These are phyloP conservation scores for Myoxocephalus aenaeus DNA, from an alignment of 2,797 vertebrate species.

Conservation along the genomic window DNA sequence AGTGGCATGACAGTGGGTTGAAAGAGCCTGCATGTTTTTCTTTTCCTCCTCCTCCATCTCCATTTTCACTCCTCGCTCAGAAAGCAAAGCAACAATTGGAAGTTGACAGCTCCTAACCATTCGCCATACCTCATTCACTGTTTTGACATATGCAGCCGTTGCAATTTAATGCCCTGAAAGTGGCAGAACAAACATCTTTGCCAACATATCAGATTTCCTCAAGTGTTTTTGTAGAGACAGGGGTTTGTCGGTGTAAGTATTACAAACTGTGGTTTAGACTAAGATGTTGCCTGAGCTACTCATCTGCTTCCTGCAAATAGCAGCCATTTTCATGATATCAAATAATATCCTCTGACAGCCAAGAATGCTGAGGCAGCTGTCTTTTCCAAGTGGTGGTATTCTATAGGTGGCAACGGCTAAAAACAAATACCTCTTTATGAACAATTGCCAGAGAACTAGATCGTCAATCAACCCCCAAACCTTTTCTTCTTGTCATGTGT, in stretches of 20 bases:
- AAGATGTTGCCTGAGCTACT: constrained; percentile 25
- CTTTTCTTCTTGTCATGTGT: constrained; percentile 53
- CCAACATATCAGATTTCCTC: constrained; percentile 66
- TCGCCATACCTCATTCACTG: constrained; percentile 74
- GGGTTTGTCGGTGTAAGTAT: constrained; percentile 21
- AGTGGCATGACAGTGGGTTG: constrained; percentile 83
- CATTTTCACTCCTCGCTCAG: constrained; percentile 69
- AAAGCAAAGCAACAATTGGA: constrained; percentile 79
- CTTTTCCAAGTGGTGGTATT: constrained; percentile 15
- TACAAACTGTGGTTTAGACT: constrained; percentile 39
- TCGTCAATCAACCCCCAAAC: constrained; percentile 44
- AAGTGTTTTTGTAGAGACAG: constrained; percentile 58
- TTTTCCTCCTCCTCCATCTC: constrained; percentile 73
- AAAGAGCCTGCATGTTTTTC: constrained; percentile 82
- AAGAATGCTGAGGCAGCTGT: constrained; percentile 40
- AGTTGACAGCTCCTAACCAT: constrained; percentile 75
- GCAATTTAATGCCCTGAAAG: constrained; percentile 68
- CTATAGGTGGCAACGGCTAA: constrained; percentile 12
- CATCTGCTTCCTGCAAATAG: constrained; percentile 58
- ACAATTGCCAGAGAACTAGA: constrained; percentile 16
- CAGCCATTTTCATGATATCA: constrained; percentile 37
- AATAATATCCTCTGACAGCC: constrained; percentile 41
- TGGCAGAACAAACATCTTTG: constrained; percentile 66
- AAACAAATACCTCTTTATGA: constrained; percentile 48
- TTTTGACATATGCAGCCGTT: constrained; percentile 77